Percentiles rank a stretch among this genome's conserved stretches.
Conservation (phyloP, 2,888 invertebrate species). For the Pinctada fucata region DNA sequence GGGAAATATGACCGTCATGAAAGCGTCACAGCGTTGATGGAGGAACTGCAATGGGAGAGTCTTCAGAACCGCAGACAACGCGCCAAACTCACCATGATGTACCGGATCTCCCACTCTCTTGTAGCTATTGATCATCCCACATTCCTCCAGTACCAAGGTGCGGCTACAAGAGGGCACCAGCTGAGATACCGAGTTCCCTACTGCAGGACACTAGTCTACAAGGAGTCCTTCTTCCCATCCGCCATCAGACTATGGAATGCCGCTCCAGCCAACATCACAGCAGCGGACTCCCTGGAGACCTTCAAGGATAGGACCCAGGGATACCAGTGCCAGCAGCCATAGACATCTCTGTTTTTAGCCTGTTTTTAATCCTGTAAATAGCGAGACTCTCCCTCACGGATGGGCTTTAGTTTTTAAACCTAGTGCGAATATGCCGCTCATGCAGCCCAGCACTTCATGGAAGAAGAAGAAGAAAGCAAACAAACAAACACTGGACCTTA, state of each 20-base stretch:
- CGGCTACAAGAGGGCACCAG: constrained; percentile 22
- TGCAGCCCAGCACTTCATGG: constrained; percentile 2
- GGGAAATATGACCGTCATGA: not conserved
- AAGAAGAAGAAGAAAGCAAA: not conserved
- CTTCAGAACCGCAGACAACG: not conserved
- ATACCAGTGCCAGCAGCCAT: constrained; percentile 4
- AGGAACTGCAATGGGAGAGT: not conserved
- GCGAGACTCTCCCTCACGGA: not conserved
- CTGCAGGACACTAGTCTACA: constrained; percentile 15
- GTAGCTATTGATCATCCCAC: constrained; percentile 3
- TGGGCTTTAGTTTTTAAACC: not conserved
- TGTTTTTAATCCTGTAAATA: no score
- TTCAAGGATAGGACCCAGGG: not conserved
- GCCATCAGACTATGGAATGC: constrained; percentile 18
- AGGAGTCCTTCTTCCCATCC: constrained; percentile 17
- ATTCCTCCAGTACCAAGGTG: not conserved
- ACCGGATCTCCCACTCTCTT: constrained; percentile 1
- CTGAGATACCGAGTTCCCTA: constrained; percentile 16
- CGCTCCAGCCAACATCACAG: not conserved
- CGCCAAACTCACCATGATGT: constrained; percentile 6
- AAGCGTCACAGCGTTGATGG: not conserved
- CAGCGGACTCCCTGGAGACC: not conserved
- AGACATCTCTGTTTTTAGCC: not conserved
- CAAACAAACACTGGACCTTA: no score
- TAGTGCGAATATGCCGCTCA: constrained; percentile 1